Evolutionary conservation across 2,888 invertebrate species (phyloP).

Genomic region (Melieria omissa): DNA sequence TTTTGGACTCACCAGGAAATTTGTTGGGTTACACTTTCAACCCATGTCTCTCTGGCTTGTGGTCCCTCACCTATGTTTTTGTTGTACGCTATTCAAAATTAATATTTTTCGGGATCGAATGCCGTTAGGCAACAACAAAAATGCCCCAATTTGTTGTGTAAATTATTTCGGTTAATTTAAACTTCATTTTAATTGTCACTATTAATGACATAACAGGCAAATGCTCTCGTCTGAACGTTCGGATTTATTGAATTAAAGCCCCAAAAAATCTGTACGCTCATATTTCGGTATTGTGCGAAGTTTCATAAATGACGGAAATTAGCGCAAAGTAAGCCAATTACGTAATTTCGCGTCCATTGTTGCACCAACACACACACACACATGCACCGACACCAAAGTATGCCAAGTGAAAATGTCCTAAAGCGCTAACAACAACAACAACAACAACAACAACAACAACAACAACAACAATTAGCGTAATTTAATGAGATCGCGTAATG

Average conservation of each 20-base stretch:
- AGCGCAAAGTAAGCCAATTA: not conserved
- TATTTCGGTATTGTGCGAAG: not conserved
- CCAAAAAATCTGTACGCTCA: not conserved
- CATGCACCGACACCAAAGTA: not conserved
- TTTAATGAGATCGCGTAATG: constrained; percentile 36
- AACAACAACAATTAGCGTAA: constrained; percentile 40
- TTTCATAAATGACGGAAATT: not conserved
- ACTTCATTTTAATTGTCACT: no score
- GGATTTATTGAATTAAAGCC: not conserved
- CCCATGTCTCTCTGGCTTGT: no score
- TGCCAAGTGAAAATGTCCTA: not conserved
- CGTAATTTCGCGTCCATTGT: not conserved
- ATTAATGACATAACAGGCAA: no score
- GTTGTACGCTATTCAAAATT: no score
- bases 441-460: constrained; percentile 36
- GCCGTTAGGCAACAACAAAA: no score
- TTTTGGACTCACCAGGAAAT: no score
- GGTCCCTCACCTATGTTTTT: no score
- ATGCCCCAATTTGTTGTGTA: no score
- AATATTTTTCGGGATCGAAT: no score
- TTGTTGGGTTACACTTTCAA: no score
- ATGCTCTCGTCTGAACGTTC: not conserved
- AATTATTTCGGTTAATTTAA: no score
- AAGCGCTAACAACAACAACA: constrained; percentile 30
- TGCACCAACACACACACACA: not conserved